Percentiles rank a stretch among this genome's conserved stretches.
These are phyloP conservation scores for Alcis repandata DNA, from an alignment of 2,888 invertebrate genomes.

Conservation along the genomic window DNA sequence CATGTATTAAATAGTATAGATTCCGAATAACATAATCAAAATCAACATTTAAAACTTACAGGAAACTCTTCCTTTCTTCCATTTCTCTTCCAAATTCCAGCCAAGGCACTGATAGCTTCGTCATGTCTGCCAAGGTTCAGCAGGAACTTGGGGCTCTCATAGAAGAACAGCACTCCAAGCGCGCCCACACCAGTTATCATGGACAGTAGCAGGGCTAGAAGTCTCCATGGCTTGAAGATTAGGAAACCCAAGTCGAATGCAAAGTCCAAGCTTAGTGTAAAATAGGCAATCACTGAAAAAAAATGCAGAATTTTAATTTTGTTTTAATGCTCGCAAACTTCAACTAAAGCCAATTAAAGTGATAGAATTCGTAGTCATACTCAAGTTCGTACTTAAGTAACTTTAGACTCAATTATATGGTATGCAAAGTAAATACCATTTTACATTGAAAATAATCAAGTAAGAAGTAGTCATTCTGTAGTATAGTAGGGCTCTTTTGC, in stretches of 20 bases:
- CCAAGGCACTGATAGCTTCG: conserved; percentile 87
- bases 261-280: conserved; percentile 57
- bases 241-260: conserved; percentile 54
- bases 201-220: conserved; percentile 67
- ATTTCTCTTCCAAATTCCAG: conserved; percentile 85
- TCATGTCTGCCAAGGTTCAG: conserved; percentile 86
- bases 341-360: too few species aligned
- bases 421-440: too few species aligned
- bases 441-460: too few species aligned
- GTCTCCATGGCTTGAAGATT: conserved; percentile 65
- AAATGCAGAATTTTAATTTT: not conserved
- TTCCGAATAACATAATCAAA: not conserved
- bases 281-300: conserved; percentile 56
- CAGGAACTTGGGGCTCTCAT: conserved; percentile 92
- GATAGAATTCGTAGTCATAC: too few species aligned
- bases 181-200: conserved; percentile 87
- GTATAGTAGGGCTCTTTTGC: too few species aligned
- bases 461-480: too few species aligned
- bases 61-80: conserved; percentile 55
- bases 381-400: too few species aligned
- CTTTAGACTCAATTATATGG: too few species aligned
- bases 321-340: too few species aligned
- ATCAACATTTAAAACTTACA: conserved; percentile 4
- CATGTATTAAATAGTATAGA: too few species aligned
- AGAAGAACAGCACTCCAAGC: conserved; percentile 82